Percentiles rank a stretch among this genome's conserved stretches.
These are phyloP conservation scores for Brachystomella parvula DNA, from an alignment of 1,140 invertebrate genomes.

Conservation along the genomic window DNA sequence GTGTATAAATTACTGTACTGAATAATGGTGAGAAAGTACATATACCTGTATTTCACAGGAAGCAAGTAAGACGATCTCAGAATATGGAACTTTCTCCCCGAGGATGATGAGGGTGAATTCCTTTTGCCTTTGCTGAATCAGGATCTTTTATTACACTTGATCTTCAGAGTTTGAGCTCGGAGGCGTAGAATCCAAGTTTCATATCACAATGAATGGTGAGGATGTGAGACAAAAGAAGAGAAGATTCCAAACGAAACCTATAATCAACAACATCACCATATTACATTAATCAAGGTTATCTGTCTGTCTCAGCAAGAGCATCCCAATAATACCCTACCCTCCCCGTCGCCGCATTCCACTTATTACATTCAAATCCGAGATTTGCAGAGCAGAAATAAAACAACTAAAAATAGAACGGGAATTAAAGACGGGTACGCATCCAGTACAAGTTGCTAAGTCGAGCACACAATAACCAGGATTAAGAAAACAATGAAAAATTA, in stretches of 20 bases:
- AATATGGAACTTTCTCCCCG: too few relatives aligned
- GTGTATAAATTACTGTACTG: background rate
- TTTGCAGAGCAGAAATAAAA: background rate
- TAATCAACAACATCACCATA: slow-evolving; percentile 14
- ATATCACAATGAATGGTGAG: background rate
- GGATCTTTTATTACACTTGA: background rate
- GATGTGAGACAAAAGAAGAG: slow-evolving; percentile 4
- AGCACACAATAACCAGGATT: too few relatives aligned
- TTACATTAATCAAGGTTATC: slow-evolving; percentile 9
- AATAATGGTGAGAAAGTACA: too few relatives aligned
- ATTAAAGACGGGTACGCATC: too few relatives aligned
- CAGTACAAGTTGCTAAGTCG: too few relatives aligned
- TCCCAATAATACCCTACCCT: background rate
- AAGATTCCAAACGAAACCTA: background rate
- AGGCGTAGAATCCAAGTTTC: background rate
- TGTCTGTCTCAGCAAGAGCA: too few relatives aligned
- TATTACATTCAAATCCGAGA: background rate
- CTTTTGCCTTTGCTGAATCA: background rate
- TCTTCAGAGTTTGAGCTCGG: slow-evolving; percentile 1
- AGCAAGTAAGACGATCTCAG: too few relatives aligned
- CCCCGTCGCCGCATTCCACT: background rate
- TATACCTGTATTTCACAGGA: too few relatives aligned
- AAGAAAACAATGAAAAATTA: too few relatives aligned
- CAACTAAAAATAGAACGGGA: background rate
- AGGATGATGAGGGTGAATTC: background rate